A percentile compares a stretch with the other conserved stretches of the same genome.
Evolutionary conservation across 1,140 invertebrate species (phyloP).

Genomic region (Sycobia sp.): DNA sequence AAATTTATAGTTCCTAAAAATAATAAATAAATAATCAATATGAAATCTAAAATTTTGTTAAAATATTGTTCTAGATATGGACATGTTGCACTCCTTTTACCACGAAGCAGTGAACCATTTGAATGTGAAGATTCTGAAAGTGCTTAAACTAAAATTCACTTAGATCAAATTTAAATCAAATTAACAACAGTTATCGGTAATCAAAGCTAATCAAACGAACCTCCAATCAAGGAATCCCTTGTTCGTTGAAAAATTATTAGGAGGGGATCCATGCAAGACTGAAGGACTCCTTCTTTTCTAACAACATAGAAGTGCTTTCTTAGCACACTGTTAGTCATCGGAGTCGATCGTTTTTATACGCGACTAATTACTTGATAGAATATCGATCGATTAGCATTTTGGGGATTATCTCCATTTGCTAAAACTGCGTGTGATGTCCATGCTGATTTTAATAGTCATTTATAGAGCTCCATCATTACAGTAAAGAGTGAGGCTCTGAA

Average conservation of each 20-base stretch:
- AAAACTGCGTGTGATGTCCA: slow-evolving; percentile 31
- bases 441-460: slow-evolving; percentile 44
- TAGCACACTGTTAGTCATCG: slow-evolving; percentile 40
- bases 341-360: slow-evolving; percentile 33
- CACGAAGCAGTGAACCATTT: slow-evolving; percentile 51
- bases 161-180: slow-evolving; percentile 24
- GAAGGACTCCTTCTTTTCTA: slow-evolving; percentile 43
- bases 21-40: background rate
- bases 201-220: slow-evolving; percentile 43
- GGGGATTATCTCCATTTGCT: slow-evolving; percentile 31
- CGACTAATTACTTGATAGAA: slow-evolving; percentile 13
- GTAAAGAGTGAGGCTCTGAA: slow-evolving; percentile 37
- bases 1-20: background rate
- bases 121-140: slow-evolving; percentile 54
- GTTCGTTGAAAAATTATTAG: slow-evolving; percentile 35
- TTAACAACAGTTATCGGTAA: slow-evolving; percentile 34
- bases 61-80: slow-evolving; percentile 46
- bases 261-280: slow-evolving; percentile 50
- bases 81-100: slow-evolving; percentile 55
- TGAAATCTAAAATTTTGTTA: background rate
- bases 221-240: slow-evolving; percentile 38
- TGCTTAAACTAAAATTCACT: slow-evolving; percentile 41
- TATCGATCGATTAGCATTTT: slow-evolving; percentile 29
- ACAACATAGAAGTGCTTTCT: slow-evolving; percentile 39
- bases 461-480: slow-evolving; percentile 42